Evolutionary conservation across 2,888 invertebrate genomes (phyloP), one percentile per base, ranked within the genome.

Genomic region (Eupeodes latifasciatus): DNA sequence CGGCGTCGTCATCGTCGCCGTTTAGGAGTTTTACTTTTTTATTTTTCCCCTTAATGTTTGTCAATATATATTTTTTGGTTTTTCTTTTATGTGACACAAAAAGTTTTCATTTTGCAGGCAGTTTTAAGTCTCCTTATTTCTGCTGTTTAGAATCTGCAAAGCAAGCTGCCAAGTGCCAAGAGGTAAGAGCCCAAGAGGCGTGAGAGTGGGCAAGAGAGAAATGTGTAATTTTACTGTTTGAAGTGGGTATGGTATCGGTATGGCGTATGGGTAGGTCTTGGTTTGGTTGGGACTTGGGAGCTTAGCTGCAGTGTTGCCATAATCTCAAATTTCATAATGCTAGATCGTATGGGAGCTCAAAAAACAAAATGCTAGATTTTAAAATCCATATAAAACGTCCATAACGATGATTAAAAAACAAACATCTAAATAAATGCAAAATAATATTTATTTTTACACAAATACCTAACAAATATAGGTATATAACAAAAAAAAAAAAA

Each of bases 41-140:
- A 40, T 59, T 62, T 76, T 44, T 57, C 36, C 53, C 34, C 9
- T 75, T 36, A n/a, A 5, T 51, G 19, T 69, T 86, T 82, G 71
- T 82, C 75, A 79, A 79, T 9, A 71, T 57, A 69, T 84, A 4
- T 47, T 47, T 34, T 36, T 57, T 57, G 7, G 14, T 34, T 7
- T 40, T 40, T 40, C 6, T 40, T 40, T 40, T 5, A 40, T 40
- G 40, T 40, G 40, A 40, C 66, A 62, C 10, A 44, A 12, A 16
- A 80, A 81, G 77, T 78, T 72, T 62, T 77, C 72, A 81, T 81
- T 76, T 86, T 79, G 57, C 59, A 64, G 82, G 71, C 53, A 27
- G 51, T 49, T 49, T 34, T 27, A 3, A 14, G n/a, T 66, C 5
- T 14, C 2, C 11, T 57, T 11, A 19, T 5, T 57, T 59, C 9